A percentile compares a stretch with the other conserved stretches of the same genome.
Conservation (phyloP, 2,888 invertebrate species). For the Pseudococcus jackbeardsleyi region DNA sequence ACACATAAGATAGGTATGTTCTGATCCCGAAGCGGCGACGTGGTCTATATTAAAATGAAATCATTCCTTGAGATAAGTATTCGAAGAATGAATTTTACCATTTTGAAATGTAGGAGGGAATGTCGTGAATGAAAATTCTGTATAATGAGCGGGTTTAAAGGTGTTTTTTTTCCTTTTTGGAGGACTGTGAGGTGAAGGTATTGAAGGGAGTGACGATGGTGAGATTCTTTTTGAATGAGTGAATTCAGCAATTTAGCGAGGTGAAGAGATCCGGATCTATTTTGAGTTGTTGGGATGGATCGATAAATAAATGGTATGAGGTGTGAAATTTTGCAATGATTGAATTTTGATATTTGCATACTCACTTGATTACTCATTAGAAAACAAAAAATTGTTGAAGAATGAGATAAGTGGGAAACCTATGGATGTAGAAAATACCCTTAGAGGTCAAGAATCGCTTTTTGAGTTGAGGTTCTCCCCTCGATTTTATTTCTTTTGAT, state of each 20-base stretch:
- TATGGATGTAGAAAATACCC: too few species aligned
- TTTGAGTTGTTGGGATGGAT: neutral
- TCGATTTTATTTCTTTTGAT: too few species aligned
- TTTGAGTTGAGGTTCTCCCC: too few species aligned
- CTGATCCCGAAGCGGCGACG: neutral
- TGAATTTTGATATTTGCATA: too few species aligned
- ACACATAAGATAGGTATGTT: neutral
- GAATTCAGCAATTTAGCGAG: neutral
- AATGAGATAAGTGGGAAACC: too few species aligned
- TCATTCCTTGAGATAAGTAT: neutral
- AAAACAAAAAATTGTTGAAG: too few species aligned
- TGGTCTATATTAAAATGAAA: conserved; percentile 43
- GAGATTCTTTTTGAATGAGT: neutral
- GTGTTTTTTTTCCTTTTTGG: neutral
- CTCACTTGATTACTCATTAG: too few species aligned
- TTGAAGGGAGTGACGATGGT: neutral
- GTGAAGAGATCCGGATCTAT: neutral
- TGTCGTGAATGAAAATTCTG: conserved; percentile 34
- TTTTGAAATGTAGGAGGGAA: conserved; percentile 3
- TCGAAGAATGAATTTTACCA: neutral
- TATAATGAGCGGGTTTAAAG: neutral
- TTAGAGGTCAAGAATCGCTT: too few species aligned
- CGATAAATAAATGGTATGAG: neutral
- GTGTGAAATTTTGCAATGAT: neutral
- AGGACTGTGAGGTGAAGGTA: neutral